Conservation (phyloP, 2,888 invertebrate species). For the Chironomus tentans region DNA sequence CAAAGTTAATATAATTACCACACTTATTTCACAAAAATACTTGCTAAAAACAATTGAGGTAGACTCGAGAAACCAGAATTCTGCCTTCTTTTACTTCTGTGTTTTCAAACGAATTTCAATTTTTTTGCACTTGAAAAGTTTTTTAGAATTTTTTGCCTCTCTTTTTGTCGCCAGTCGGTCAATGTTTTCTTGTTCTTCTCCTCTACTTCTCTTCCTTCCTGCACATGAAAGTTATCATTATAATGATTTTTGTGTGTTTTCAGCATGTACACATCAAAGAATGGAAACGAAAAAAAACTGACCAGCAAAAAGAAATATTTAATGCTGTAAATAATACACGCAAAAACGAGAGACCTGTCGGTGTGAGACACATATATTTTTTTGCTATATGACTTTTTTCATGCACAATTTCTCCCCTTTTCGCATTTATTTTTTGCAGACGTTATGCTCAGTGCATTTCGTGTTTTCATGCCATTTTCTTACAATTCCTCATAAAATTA, state of each 20-base stretch:
- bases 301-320: neutral
- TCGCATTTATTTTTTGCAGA: neutral
- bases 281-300: neutral
- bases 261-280: neutral
- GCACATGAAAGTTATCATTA: neutral
- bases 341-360: too few species aligned
- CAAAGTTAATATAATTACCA: too few species aligned
- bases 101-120: neutral
- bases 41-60: too few species aligned
- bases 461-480: neutral
- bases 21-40: too few species aligned
- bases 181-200: neutral
- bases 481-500: neutral
- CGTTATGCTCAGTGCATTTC: neutral
- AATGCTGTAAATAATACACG: too few species aligned
- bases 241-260: too few species aligned
- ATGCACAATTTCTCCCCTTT: too few species aligned
- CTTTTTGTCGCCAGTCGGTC: neutral
- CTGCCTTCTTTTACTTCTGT: neutral
- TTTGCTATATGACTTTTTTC: too few species aligned
- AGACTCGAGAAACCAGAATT: constrained; percentile 4
- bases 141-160: neutral
- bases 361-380: too few species aligned
- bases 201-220: neutral
- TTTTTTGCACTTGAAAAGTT: neutral